Base-by-base conservation (phyloP, 1,140 invertebrate genomes). In the Eueides isabella region DNA sequence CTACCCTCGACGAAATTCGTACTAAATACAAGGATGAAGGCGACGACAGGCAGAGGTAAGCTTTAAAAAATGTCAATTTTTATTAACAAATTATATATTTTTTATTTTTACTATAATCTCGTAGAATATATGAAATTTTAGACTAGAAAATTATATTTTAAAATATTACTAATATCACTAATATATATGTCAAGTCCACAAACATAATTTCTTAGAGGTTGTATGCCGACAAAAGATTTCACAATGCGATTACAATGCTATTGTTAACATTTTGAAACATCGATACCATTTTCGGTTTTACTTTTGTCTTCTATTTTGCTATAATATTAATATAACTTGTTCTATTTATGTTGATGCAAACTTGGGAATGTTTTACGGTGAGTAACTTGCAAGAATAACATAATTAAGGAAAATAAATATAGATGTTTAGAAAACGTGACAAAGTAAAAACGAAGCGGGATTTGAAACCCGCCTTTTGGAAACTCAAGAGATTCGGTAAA, bases 11-110 rank as follows among this genome's bases (percentile, higher is more conserved):
- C 85, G 98, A 98, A 93, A 98, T 98, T 78, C 95, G 97, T 84
- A 97, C 97, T 65, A 96, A 97, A 91, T 99, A 98, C 89, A 98
- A 97, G 86, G 98, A 99, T 92, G 97, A 97, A 88, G 95, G 95
- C 70, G 94, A 94, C 72, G 87, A 90, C 94, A 83, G 97, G 95
- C 96, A 95, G 93, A 96, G 96, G 97, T 97, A 90, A 94, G 74
- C n/a, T 26, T 55, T n/a, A 55, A 23, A 1, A 55, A 23, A 55
- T 55, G 1, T 12, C 23, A 55, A 55, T 26, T 26, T 55, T 48
- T 41, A 1, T 41, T 41, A 41, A 2, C 19, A n/a, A 12, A 12
- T 23, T 9, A 55, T 23, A 55, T 19, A 11, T 12, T 23, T 55
- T 23, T 2, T 12, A 55, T 55, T 44, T 23, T 26, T 55, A 11